These are phyloP conservation scores for Pararge aegeria DNA, from an alignment of 1,140 invertebrate species.

Conservation along the genomic window DNA sequence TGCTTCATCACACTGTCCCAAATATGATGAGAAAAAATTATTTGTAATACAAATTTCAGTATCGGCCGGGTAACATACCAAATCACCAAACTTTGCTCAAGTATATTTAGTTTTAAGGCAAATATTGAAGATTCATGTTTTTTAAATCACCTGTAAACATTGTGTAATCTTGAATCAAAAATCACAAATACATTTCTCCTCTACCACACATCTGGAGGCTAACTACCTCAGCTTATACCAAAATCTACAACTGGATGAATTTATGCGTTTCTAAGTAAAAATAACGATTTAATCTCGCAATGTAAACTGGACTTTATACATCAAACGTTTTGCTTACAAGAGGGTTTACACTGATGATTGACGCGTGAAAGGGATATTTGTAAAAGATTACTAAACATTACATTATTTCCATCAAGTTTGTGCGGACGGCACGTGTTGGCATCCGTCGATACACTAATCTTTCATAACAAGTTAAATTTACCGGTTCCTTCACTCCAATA, in stretches of 20 bases:
- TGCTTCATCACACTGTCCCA: too few relatives aligned
- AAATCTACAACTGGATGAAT: too few relatives aligned
- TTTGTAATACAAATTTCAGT: too few relatives aligned
- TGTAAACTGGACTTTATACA: conserved; percentile 1
- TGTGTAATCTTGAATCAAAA: too few relatives aligned
- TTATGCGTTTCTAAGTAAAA: neutral
- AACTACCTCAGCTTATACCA: neutral
- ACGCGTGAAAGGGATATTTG: conserved; percentile 24
- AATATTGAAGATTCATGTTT: too few relatives aligned
- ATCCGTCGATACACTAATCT: conserved; percentile 50
- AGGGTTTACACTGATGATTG: conserved; percentile 14
- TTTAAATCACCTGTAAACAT: too few relatives aligned
- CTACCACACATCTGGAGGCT: neutral
- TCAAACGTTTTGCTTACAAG: conserved; percentile 18
- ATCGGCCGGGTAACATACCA: too few relatives aligned
- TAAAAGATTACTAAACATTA: conserved; percentile 27
- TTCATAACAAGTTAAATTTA: conserved; percentile 60
- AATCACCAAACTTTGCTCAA: too few relatives aligned
- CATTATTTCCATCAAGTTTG: conserved; percentile 45
- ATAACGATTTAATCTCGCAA: neutral
- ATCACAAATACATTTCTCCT: too few relatives aligned
- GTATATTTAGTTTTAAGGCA: too few relatives aligned
- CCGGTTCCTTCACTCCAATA: conserved; percentile 32
- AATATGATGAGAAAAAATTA: too few relatives aligned
- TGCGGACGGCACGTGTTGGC: conserved; percentile 60